Percentiles rank a stretch among this genome's conserved stretches.
These are phyloP conservation scores for Cheirogaleus medius DNA, from an alignment of 2,113 vertebrate genomes.

Conservation along the genomic window DNA sequence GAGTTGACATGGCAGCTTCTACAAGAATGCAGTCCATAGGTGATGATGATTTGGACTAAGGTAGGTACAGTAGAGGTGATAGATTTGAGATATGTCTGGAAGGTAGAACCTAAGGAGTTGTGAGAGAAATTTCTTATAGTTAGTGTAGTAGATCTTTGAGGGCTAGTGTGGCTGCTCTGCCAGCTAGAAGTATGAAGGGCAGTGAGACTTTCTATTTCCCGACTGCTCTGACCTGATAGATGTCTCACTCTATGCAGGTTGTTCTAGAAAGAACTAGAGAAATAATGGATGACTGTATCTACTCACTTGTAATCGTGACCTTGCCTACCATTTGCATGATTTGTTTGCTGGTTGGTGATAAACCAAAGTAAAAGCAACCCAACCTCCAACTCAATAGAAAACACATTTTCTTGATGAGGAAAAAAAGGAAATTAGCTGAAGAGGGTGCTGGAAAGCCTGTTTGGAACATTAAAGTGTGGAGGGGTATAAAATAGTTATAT, in stretches of 20 bases:
- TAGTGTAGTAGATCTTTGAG: not conserved
- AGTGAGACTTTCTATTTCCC: not conserved
- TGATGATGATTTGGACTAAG: not conserved
- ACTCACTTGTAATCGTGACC: not conserved
- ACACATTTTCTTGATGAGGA: not conserved
- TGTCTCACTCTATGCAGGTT: not conserved
- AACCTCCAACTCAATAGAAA: not conserved
- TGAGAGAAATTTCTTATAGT: not conserved
- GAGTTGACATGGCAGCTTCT: not conserved
- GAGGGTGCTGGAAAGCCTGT: not conserved
- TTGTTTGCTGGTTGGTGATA: not conserved
- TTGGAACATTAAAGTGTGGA: not conserved
- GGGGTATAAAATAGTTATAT: not conserved
- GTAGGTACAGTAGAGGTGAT: not conserved
- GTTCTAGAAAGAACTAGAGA: not conserved
- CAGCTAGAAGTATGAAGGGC: not conserved
- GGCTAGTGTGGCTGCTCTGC: not conserved
- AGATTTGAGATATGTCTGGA: not conserved
- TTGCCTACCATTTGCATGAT: not conserved
- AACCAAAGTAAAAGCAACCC: not conserved
- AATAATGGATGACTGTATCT: not conserved
- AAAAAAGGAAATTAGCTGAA: not conserved
- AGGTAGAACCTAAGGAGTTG: not conserved
- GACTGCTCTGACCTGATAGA: not conserved
- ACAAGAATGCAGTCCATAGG: not conserved